phyloP scores from a whole-genome alignment of 1,140 invertebrate genomes.

The Meteorus sp. region DNA sequence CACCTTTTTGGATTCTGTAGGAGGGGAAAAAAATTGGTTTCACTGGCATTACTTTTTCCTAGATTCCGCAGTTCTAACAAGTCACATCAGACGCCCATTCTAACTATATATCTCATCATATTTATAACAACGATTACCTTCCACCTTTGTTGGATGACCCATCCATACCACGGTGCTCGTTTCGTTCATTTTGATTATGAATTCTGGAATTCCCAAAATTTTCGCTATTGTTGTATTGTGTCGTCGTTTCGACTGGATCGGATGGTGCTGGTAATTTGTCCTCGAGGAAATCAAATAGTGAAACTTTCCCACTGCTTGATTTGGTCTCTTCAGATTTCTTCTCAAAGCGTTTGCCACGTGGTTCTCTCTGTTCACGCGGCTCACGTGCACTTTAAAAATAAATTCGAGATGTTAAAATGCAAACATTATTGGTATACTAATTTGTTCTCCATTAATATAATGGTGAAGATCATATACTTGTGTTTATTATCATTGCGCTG shows the following conservation, averaged over 20 bases:
- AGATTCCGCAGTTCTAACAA: too few species aligned
- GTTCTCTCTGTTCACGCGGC: slow-evolving; percentile 45
- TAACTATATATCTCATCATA: background rate
- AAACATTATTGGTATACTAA: too few species aligned
- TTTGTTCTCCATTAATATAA: too few species aligned
- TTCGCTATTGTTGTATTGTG: slow-evolving; percentile 23
- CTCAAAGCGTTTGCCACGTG: slow-evolving; percentile 52
- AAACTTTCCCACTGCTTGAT: slow-evolving; percentile 78
- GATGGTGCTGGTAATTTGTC: slow-evolving; percentile 73
- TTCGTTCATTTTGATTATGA: slow-evolving; percentile 41
- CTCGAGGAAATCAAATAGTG: slow-evolving; percentile 85
- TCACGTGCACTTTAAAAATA: too few species aligned
- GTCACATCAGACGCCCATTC: too few species aligned
- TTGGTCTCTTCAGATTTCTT: slow-evolving; percentile 68
- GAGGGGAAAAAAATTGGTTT: background rate
- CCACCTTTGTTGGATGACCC: slow-evolving; percentile 37
- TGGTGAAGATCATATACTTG: too few species aligned
- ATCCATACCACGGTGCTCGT: slow-evolving; percentile 39
- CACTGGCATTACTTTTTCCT: background rate
- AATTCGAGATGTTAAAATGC: too few species aligned
- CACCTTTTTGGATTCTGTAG: slow-evolving; percentile 36
- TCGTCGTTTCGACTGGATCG: slow-evolving; percentile 38
- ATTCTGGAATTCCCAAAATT: slow-evolving; percentile 34
- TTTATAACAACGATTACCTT: slow-evolving; percentile 36
- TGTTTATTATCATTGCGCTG: slow-evolving; percentile 61